Evolutionary conservation across 2,888 invertebrate genomes (phyloP).

Genomic region (Macaria liturata): DNA sequence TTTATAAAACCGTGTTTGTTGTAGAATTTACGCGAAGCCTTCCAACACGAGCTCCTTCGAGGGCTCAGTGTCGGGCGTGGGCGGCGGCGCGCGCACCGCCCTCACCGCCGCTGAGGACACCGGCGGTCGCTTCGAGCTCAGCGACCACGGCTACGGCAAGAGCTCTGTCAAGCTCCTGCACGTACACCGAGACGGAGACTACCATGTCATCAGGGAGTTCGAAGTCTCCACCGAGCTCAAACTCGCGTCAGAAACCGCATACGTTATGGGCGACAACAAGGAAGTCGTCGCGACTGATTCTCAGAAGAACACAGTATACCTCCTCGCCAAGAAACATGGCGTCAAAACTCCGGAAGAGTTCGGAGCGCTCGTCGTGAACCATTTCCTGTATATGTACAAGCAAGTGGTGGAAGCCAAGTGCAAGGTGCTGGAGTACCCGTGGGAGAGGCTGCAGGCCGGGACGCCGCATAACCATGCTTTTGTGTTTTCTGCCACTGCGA

Average conservation of each 20-base stretch:
- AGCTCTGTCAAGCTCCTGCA: constrained; percentile 89
- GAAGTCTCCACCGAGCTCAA: constrained; percentile 89
- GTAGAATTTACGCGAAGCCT: constrained; percentile 78
- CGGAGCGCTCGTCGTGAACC: constrained; percentile 87
- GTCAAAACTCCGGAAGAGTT: constrained; percentile 91
- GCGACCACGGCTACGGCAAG: constrained; percentile 89
- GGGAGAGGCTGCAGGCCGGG: constrained; percentile 86
- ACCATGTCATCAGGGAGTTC: constrained; percentile 88
- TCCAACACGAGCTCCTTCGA: constrained; percentile 69
- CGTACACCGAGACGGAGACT: constrained; percentile 85
- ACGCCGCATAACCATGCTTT: constrained; percentile 90
- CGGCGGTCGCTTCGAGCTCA: constrained; percentile 83
- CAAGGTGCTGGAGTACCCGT: constrained; percentile 89
- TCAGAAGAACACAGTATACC: constrained; percentile 92
- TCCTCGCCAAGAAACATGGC: constrained; percentile 90
- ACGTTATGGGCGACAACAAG: constrained; percentile 88
- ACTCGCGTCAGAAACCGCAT: constrained; percentile 87
- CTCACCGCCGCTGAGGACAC: constrained; percentile 71
- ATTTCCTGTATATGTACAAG: constrained; percentile 89
- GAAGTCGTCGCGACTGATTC: constrained; percentile 92
- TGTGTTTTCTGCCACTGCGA: constrained; percentile 86
- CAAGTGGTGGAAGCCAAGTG: constrained; percentile 88
- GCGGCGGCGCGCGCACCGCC: constrained; percentile 40
- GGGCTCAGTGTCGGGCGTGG: constrained; percentile 28
- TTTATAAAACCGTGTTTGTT: constrained; percentile 29